These are phyloP conservation scores for Pyrochroa serraticornis DNA, from an alignment of 2,888 invertebrate species.

Conservation along the genomic window DNA sequence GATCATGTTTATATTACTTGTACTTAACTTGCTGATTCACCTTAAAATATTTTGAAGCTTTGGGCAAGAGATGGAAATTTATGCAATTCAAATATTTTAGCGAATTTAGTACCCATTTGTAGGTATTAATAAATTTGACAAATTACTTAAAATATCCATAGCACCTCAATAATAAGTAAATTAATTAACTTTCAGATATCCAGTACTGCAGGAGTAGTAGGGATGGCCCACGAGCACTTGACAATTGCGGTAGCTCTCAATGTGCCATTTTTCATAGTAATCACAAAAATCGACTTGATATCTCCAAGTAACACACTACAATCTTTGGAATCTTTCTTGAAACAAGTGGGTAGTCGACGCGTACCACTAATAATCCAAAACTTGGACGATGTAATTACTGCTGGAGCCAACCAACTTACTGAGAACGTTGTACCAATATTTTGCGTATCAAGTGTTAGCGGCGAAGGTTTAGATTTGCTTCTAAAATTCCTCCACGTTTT, in stretches of 20 bases:
- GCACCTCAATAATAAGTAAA: no score
- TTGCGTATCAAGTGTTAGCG: conserved; percentile 89
- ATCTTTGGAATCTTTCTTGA: conserved; percentile 67
- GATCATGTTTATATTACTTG: no score
- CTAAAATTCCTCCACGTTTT: conserved; percentile 87
- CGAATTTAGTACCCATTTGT: no score
- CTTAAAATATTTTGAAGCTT: no score
- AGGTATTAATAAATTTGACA: no score
- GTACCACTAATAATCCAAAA: conserved; percentile 70
- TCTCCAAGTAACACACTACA: conserved; percentile 62
- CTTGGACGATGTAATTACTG: conserved; percentile 77
- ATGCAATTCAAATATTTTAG: no score
- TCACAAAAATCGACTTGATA: conserved; percentile 93
- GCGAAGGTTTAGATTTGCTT: conserved; percentile 81
- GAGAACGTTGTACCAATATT: conserved; percentile 79
- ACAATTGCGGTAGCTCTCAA: conserved; percentile 80
- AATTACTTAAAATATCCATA: no score
- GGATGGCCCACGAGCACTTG: conserved; percentile 90
- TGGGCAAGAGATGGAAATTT: no score
- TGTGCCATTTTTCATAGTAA: conserved; percentile 90
- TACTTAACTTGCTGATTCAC: no score
- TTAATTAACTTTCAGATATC: conserved; percentile 72
- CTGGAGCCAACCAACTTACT: conserved; percentile 70
- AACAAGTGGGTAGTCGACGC: conserved; percentile 68
- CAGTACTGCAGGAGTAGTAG: conserved; percentile 78